Evolutionary conservation across 2,797 vertebrate species (phyloP).

Genomic region (Huso huso): DNA sequence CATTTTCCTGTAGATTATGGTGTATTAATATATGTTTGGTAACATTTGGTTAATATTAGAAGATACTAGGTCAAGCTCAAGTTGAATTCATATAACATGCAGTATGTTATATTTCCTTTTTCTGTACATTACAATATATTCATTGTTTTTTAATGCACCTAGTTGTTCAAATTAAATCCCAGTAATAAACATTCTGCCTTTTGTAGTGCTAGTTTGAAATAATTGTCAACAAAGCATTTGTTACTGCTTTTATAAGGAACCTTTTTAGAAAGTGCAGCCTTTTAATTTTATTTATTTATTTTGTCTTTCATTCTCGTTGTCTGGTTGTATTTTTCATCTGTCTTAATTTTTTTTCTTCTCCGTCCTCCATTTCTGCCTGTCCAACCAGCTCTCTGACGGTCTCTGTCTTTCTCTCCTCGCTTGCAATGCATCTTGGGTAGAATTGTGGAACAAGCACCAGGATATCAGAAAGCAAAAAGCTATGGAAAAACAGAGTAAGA

Average conservation of each 20-base stretch:
- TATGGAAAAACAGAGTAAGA: conserved; percentile 99
- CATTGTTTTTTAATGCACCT: too few species aligned
- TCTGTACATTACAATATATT: too few species aligned
- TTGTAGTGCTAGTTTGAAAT: too few species aligned
- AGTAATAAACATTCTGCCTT: too few species aligned
- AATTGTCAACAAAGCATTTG: too few species aligned
- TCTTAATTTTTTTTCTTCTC: conserved; percentile 38
- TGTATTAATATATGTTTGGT: too few species aligned
- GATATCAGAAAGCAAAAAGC: conserved; percentile 98
- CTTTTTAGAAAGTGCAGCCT: neutral
- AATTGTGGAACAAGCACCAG: conserved; percentile 99
- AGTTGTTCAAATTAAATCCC: too few species aligned
- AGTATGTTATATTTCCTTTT: too few species aligned
- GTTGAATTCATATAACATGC: too few species aligned
- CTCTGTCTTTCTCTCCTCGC: conserved; percentile 99
- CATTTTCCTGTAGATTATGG: too few species aligned
- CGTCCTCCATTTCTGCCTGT: conserved; percentile 78
- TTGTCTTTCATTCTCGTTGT: neutral
- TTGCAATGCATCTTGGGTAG: conserved; percentile 99
- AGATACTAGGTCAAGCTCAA: too few species aligned
- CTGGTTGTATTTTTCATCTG: neutral
- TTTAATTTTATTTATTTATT: neutral
- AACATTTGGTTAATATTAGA: too few species aligned
- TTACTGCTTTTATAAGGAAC: neutral
- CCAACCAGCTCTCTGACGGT: conserved; percentile 89